Base-by-base conservation (phyloP, 2,888 invertebrate species). In the Allophyes oxyacanthae region DNA sequence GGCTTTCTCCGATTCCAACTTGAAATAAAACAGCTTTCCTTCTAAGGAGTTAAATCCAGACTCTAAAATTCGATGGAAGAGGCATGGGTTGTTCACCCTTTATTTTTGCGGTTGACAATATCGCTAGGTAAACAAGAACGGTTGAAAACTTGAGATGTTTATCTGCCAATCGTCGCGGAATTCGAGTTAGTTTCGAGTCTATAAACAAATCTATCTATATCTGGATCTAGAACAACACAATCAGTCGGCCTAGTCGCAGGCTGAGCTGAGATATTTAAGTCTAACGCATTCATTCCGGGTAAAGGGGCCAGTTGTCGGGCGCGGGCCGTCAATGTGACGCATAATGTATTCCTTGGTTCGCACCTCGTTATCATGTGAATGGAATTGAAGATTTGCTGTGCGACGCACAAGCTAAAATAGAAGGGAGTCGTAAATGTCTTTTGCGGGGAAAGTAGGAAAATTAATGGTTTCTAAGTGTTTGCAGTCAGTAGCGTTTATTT, bases 341-440 rank as follows among this genome's bases (percentile, higher is more conserved):
- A 44, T 72, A 65, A 73, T 62, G 57, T 70, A 75, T 77, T 66
- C 63, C 36, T 33, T 26, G 48, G 62, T 71, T 65, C 72, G 65
- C 54, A 15, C 63, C 76, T 82, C 76, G 78, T 81, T 83, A 82
- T 72, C 77, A 83, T 76, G 58, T 73, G 75, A 78, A 77, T 75
- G 64, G 69, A 46, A 25, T 56, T 50, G 46, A 68, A 73, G 67
- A 81, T 81, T 81, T 83, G 79, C 82, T 73, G 80, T 71, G 70
- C 75, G 34, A 36, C 65, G 65, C 72, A 53, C 72, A 61, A 52
- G 25, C 56, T 78, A 51, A 75, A 81, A 75, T 75, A 73, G 73
- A 67, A 72, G 73, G 77, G 78, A 78, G 75, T 78, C 75, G 78
- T 83, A 76, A 81, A 77, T 48, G 72, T 61, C 60, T 63, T 76